Evolutionary conservation across 2,113 vertebrate genomes (phyloP).

Genomic region (Zingel zingel): DNA sequence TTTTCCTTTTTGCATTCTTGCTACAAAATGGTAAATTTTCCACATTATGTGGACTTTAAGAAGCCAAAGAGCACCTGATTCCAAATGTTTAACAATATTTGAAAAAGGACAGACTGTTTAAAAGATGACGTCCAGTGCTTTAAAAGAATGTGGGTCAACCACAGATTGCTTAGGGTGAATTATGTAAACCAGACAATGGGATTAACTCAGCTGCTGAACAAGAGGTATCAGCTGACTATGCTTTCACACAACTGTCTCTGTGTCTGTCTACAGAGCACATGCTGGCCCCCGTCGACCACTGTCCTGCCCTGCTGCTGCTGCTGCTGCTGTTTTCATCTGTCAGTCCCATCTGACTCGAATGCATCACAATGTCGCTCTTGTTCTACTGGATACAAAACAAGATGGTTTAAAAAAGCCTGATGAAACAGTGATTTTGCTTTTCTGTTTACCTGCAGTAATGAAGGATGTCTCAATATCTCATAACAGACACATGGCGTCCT

Average conservation of each 20-base stretch:
- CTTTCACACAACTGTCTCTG: conserved; percentile 71
- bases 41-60: background rate
- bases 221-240: conserved; percentile 78
- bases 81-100: background rate
- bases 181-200: conserved; percentile 80
- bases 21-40: background rate
- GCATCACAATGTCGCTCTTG: conserved; percentile 29
- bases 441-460: conserved; percentile 9
- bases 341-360: conserved; percentile 43
- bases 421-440: conserved; percentile 18
- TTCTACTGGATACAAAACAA: conserved; percentile 41
- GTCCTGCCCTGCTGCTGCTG: conserved; percentile 22
- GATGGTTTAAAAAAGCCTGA: background rate
- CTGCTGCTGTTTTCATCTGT: conserved; percentile 35
- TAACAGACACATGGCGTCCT: conserved; percentile 16
- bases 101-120: conserved; percentile 36
- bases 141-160: conserved; percentile 76
- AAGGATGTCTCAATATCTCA: conserved; percentile 17
- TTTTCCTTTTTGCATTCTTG: background rate
- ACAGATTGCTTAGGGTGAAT: conserved; percentile 80
- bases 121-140: conserved; percentile 40
- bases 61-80: conserved; percentile 18
- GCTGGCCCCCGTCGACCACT: conserved; percentile 41
- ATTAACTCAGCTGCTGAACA: conserved; percentile 75
- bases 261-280: conserved; percentile 54